Conservation (phyloP, 2,888 invertebrate genomes). For the Campoletis raptor region DNA sequence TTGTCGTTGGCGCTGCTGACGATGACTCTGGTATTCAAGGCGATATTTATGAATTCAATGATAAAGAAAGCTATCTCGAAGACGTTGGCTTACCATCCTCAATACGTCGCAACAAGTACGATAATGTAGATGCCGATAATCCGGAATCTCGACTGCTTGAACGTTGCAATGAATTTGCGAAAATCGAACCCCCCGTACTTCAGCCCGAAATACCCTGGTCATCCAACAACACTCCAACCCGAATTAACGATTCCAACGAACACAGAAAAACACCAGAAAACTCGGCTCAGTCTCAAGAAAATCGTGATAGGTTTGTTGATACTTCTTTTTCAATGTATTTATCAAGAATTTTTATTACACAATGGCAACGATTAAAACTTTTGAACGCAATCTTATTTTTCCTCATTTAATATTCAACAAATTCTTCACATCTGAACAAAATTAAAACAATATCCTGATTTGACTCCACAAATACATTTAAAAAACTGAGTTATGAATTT, state of each 20-base stretch:
- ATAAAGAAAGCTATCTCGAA: slow-evolving; percentile 84
- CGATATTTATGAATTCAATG: slow-evolving; percentile 87
- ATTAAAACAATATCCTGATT: background rate
- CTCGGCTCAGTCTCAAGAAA: slow-evolving; percentile 72
- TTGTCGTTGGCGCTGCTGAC: slow-evolving; percentile 81
- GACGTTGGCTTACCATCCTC: slow-evolving; percentile 78
- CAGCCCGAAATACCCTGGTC: slow-evolving; percentile 79
- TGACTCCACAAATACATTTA: background rate
- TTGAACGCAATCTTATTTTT: background rate
- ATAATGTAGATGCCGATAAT: slow-evolving; percentile 74
- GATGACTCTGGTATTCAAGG: slow-evolving; percentile 84
- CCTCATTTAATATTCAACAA: background rate
- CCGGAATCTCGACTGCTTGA: slow-evolving; percentile 74
- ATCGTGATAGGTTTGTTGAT: slow-evolving; percentile 75
- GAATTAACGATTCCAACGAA: slow-evolving; percentile 62
- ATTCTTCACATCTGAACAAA: background rate
- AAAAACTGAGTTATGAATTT: too few relatives aligned
- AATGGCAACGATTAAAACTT: background rate
- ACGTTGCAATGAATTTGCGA: slow-evolving; percentile 74
- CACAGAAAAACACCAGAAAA: slow-evolving; percentile 73
- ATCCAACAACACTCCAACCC: slow-evolving; percentile 51
- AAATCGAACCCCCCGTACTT: slow-evolving; percentile 77
- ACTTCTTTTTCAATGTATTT: background rate
- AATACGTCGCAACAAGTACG: slow-evolving; percentile 80
- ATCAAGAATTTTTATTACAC: background rate